Evolutionary conservation across 2,888 invertebrate species (phyloP).

Genomic region (Amphiduros pacificus): DNA sequence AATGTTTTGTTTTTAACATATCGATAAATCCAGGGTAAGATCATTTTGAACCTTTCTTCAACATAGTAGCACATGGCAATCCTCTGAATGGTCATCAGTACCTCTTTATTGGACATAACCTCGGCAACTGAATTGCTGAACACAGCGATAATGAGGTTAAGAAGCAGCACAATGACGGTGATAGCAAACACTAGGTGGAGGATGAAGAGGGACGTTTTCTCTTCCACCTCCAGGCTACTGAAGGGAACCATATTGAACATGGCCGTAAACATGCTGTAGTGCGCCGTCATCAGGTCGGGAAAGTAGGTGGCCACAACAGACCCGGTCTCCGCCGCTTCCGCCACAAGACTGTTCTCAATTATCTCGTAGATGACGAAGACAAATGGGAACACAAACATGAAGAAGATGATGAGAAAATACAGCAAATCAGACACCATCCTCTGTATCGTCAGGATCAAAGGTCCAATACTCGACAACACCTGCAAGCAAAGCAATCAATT

Average conservation of each 20-base stretch:
- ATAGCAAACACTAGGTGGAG: slow-evolving; percentile 14
- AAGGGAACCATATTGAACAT: slow-evolving; percentile 21
- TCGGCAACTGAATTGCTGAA: slow-evolving; percentile 3
- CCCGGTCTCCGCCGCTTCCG: neutral
- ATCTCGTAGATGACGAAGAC: slow-evolving; percentile 4
- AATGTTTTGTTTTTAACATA: neutral
- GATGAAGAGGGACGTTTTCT: neutral
- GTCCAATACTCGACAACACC: slow-evolving; percentile 19
- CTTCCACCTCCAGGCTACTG: neutral
- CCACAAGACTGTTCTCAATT: neutral
- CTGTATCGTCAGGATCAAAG: slow-evolving; percentile 19
- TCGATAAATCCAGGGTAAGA: neutral
- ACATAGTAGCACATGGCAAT: neutral
- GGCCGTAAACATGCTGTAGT: slow-evolving; percentile 11
- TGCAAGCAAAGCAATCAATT: too few relatives aligned
- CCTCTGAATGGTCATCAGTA: neutral
- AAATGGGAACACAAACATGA: slow-evolving; percentile 14
- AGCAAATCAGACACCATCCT: slow-evolving; percentile 17
- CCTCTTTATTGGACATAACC: neutral
- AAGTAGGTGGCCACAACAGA: slow-evolving; percentile 7
- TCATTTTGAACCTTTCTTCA: neutral
- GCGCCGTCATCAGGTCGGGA: neutral
- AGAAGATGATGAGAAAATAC: slow-evolving; percentile 16
- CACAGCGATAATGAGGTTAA: slow-evolving; percentile 24
- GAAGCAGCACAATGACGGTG: slow-evolving; percentile 13